Evolutionary conservation across 1,140 invertebrate species (phyloP).

Genomic region (Frieseomelitta varia): DNA sequence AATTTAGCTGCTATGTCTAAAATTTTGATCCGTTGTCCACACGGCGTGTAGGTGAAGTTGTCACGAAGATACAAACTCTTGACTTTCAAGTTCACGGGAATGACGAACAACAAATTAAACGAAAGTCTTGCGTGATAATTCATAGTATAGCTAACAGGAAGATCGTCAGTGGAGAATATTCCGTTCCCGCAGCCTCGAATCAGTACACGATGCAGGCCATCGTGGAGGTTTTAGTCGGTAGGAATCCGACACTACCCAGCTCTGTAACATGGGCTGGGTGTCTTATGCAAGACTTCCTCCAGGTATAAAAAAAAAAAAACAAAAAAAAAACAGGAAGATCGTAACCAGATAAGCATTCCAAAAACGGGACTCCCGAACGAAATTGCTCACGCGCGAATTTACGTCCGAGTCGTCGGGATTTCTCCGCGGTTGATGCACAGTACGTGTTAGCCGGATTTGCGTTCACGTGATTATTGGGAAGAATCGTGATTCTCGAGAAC

Average conservation of each 20-base stretch:
- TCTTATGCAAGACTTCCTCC: no score
- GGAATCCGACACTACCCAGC: no score
- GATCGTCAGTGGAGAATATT: no score
- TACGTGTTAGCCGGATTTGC: not conserved
- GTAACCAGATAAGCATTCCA: not conserved
- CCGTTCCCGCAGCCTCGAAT: no score
- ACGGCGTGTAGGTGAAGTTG: no score
- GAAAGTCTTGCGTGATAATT: not conserved
- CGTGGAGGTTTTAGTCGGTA: no score
- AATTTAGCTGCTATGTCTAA: conserved; percentile 12
- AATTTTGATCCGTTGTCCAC: not conserved
- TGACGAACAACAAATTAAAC: no score
- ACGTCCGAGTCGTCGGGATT: not conserved
- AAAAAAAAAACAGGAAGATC: no score
- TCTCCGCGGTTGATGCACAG: not conserved
- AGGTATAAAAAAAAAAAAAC: no score
- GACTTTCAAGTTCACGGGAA: not conserved
- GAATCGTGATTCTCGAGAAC: not conserved
- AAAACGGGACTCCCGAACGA: conserved; percentile 1
- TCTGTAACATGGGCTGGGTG: no score
- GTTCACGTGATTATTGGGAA: no score
- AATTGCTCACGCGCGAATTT: conserved; percentile 12
- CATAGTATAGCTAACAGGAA: not conserved
- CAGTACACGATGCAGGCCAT: no score
- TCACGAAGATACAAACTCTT: not conserved